Percentiles rank a stretch among this genome's conserved stretches.
Conservation (phyloP, 2,797 vertebrate genomes). For the Eulemur mongoz region DNA sequence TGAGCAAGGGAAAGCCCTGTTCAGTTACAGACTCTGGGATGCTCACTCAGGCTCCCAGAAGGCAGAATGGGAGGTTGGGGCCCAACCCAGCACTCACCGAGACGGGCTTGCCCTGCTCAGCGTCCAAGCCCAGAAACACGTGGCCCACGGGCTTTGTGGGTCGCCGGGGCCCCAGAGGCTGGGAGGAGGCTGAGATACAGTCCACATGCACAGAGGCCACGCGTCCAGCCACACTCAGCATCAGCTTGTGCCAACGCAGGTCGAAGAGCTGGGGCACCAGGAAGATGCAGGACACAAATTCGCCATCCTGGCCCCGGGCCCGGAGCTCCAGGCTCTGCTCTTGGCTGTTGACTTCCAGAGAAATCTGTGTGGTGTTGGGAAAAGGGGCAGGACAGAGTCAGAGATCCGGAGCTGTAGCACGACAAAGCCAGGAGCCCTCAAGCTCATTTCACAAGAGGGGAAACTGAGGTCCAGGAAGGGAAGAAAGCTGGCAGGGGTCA, state of each 20-base stretch:
- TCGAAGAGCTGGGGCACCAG: conserved; percentile 90
- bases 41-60: background rate
- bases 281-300: conserved; percentile 87
- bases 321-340: conserved; percentile 92
- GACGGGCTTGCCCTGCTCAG: conserved; percentile 87
- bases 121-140: conserved; percentile 89
- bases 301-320: conserved; percentile 76
- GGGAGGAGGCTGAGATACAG: conserved; percentile 91
- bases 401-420: background rate
- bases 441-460: background rate
- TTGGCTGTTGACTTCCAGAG: conserved; percentile 90
- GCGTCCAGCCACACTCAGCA: conserved; percentile 87
- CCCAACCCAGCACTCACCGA: conserved; percentile 84
- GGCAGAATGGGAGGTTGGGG: background rate
- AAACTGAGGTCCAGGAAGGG: background rate
- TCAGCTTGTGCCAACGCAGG: conserved; percentile 94
- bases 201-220: conserved; percentile 91
- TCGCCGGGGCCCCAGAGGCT: conserved; percentile 87
- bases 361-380: conserved; percentile 86
- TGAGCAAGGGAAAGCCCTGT: background rate
- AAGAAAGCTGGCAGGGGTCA: background rate
- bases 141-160: conserved; percentile 86
- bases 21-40: background rate
- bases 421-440: background rate
- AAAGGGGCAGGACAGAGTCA: background rate